phyloP scores from a whole-genome alignment of 1,140 invertebrate genomes.

The Micrasema longulum region DNA sequence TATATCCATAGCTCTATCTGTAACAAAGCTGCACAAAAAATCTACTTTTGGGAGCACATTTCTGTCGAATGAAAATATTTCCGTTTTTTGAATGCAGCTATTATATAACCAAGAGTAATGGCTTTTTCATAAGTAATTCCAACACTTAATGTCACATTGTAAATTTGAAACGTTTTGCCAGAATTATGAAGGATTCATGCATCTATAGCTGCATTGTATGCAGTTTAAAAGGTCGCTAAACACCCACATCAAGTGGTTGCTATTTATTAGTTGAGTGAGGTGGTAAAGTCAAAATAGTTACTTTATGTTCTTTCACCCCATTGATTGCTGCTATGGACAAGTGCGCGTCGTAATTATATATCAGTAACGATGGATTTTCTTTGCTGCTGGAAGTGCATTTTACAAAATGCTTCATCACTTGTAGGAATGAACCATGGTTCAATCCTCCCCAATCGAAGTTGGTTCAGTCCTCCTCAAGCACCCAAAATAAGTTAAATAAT shows the following conservation, averaged over 20 bases:
- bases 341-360: neutral
- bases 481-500: too few species aligned
- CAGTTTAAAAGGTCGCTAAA: neutral
- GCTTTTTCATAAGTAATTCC: neutral
- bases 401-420: neutral
- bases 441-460: too few species aligned
- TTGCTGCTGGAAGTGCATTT: too few species aligned
- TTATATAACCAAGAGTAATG: neutral
- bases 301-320: neutral
- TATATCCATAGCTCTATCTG: too few species aligned
- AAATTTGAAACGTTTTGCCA: too few species aligned
- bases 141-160: neutral
- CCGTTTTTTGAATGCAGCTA: constrained; percentile 1
- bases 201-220: too few species aligned
- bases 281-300: neutral
- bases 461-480: too few species aligned
- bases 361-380: neutral
- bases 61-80: constrained; percentile 2
- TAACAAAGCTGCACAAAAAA: too few species aligned
- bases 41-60: too few species aligned
- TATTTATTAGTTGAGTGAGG: too few species aligned
- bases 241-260: neutral
- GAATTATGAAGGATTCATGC: too few species aligned
- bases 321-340: neutral
- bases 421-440: neutral